Conservation (phyloP, 2,797 vertebrate genomes). For the Leuciscus waleckii region DNA sequence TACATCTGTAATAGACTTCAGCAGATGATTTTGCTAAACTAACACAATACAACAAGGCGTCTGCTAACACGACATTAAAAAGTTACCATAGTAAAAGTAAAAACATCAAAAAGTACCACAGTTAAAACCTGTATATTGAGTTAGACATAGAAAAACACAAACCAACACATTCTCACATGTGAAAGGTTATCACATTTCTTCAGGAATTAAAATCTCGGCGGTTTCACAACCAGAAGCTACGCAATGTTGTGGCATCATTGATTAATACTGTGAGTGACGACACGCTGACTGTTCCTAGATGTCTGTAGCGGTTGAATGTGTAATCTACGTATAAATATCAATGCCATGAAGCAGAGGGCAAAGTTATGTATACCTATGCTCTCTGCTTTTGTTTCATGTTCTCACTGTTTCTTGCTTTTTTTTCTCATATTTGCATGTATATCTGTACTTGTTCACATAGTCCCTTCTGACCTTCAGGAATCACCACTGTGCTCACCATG, state of each 20-base stretch:
- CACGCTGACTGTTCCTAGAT: neutral
- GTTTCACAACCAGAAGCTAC: no score
- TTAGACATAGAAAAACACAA: neutral
- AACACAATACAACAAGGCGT: neutral
- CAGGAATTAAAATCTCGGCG: no score
- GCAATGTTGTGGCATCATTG: no score
- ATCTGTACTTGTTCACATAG: neutral
- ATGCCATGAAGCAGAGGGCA: no score
- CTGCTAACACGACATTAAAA: neutral
- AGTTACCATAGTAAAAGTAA: neutral
- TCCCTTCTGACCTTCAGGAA: slow-evolving; percentile 76
- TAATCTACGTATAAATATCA: neutral
- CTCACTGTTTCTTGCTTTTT: neutral
- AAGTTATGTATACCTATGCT: neutral
- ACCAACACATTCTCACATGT: no score
- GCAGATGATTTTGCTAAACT: neutral
- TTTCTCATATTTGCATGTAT: neutral
- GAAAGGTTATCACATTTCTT: no score
- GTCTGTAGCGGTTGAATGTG: neutral
- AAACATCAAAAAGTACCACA: neutral
- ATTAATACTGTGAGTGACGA: no score
- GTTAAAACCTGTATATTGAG: neutral
- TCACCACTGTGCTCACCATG: slow-evolving; percentile 98
- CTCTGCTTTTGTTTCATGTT: neutral
- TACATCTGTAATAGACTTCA: no score